Evolutionary conservation across 1,140 invertebrate genomes (phyloP).

Genomic region (Hyposmocoma kahamanoa): DNA sequence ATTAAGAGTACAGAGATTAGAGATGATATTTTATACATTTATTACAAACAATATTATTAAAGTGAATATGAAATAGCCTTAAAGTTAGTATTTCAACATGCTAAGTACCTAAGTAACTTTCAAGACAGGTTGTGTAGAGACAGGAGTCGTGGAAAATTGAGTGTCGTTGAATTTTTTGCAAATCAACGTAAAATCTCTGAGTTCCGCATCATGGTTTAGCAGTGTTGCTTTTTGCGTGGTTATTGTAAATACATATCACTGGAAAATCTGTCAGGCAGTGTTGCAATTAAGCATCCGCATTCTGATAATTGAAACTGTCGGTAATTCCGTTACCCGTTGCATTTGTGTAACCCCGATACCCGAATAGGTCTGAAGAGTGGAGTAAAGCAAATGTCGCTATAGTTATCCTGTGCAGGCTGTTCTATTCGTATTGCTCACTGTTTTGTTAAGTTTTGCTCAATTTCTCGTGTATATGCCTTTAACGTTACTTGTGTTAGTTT

Average conservation of each 20-base stretch:
- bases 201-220: conserved; percentile 10
- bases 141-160: conserved; percentile 31
- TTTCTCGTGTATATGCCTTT: conserved; percentile 49
- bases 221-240: conserved; percentile 35
- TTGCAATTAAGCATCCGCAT: conserved; percentile 17
- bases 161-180: conserved; percentile 10
- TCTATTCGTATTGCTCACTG: conserved; percentile 57
- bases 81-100: conserved; percentile 57
- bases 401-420: conserved; percentile 26
- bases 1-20: conserved; percentile 73
- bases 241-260: conserved; percentile 64
- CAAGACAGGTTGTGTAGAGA: conserved; percentile 35
- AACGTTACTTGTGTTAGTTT: conserved; percentile 54
- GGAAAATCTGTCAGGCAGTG: conserved; percentile 39
- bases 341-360: neutral
- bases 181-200: conserved; percentile 5
- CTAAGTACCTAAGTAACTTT: conserved; percentile 45
- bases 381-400: neutral
- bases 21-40: conserved; percentile 74
- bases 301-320: neutral
- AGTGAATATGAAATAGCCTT: conserved; percentile 68
- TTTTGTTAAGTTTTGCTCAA: conserved; percentile 72
- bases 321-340: neutral
- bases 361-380: neutral
- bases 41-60: conserved; percentile 73